Conservation (phyloP, 2,888 invertebrate genomes). For the Pomacea canaliculata region DNA sequence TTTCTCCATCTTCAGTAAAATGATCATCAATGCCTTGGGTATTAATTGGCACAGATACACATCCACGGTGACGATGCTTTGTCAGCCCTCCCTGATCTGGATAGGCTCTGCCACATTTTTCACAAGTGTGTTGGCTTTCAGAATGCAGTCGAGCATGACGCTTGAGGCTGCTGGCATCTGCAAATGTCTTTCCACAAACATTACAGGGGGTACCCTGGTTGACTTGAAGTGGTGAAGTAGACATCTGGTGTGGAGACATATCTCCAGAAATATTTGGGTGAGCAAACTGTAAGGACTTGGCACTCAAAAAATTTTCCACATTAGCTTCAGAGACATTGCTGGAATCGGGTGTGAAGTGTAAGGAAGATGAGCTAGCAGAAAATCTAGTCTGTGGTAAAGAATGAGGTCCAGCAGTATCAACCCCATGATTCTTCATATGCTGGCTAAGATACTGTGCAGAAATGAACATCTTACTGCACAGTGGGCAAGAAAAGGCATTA, state of each 20-base stretch:
- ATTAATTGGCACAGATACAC: not conserved
- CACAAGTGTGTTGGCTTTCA: not conserved
- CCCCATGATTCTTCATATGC: constrained; percentile 1
- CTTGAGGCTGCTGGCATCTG: constrained; percentile 20
- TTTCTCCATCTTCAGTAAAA: not conserved
- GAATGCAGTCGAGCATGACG: constrained; percentile 18
- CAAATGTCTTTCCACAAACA: constrained; percentile 18
- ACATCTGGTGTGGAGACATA: not conserved
- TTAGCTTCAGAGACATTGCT: not conserved
- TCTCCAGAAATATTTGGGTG: not conserved
- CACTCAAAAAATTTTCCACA: not conserved
- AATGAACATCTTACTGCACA: constrained; percentile 9
- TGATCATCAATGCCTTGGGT: not conserved
- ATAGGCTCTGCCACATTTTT: constrained; percentile 11
- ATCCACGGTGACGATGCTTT: constrained; percentile 8
- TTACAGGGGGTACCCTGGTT: not conserved
- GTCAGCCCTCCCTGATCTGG: constrained; percentile 13
- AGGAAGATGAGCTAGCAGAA: not conserved
- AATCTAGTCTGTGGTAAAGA: not conserved
- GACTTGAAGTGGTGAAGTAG: not conserved
- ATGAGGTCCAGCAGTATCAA: not conserved
- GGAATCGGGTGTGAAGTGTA: not conserved
- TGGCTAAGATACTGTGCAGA: constrained; percentile 3
- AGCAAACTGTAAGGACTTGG: not conserved
- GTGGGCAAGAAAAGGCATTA: not conserved